These are phyloP conservation scores for Thinocorus orbignyianus DNA, from an alignment of 2,113 vertebrate species.

Conservation along the genomic window DNA sequence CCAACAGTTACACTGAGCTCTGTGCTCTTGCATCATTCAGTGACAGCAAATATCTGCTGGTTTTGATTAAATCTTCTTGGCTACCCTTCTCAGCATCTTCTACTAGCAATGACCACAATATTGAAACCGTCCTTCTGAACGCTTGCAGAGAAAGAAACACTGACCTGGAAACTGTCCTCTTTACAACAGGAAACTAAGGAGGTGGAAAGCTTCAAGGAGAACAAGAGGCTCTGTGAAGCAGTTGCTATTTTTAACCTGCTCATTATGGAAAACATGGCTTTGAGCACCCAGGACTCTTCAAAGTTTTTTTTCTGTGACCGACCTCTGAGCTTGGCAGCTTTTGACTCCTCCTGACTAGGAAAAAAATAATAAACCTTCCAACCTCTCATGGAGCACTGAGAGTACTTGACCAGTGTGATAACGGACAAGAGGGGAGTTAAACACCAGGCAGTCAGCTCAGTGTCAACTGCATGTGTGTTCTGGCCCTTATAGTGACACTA, in stretches of 20 bases:
- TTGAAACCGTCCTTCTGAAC: background rate
- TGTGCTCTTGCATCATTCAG: background rate
- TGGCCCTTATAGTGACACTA: background rate
- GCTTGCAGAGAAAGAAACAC: background rate
- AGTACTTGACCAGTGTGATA: background rate
- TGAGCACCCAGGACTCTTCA: background rate
- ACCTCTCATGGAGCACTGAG: background rate
- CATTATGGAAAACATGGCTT: background rate
- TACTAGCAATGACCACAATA: background rate
- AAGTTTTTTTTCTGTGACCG: background rate
- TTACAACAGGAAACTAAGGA: background rate
- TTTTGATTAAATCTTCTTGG: background rate
- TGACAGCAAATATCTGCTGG: accelerated
- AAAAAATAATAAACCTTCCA: background rate
- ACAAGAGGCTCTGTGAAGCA: background rate
- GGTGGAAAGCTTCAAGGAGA: background rate
- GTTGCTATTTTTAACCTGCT: background rate
- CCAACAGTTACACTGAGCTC: background rate
- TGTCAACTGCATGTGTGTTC: background rate
- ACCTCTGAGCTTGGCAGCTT: background rate
- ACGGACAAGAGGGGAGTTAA: background rate
- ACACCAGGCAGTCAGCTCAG: background rate
- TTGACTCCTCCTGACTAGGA: background rate
- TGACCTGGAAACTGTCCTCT: background rate
- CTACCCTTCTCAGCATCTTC: background rate